Evolutionary conservation across 2,888 invertebrate species (phyloP), one percentile per base, ranked within the genome.

Genomic region (Chesias legatella): DNA sequence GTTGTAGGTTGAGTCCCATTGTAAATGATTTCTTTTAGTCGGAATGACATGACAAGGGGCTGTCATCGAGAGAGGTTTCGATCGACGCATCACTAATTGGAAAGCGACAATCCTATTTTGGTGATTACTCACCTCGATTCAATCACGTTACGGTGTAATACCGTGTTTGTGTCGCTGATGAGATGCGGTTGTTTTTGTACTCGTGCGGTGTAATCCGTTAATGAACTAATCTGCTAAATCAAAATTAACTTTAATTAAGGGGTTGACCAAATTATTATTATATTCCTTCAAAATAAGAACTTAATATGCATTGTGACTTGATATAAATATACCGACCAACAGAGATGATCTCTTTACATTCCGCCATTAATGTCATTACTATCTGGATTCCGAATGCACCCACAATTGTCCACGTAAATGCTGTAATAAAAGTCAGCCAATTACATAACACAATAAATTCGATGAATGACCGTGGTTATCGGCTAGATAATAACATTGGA

Each of bases 51-150:
- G 41, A 44, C 33, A 13, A 54, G 56, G 60, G 53, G 60, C 59
- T 60, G 67, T 71, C 67, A 65, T 48, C 52, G 59, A 52, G 56
- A 58, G 62, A 58, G 56, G 57, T 60, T 40, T 60, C 62, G 60
- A 50, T 68, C 69, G 73, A 73, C 74, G 63, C 63, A 53, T 57
- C 67, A 60, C 73, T 84, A 83, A 83, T 84, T 83, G 82, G 78
- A 81, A 79, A 79, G 68, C 79, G 80, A 77, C 80, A 83, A 84
- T 84, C 83, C 81, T 76, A 81, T 81, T 78, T 71, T 74, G 67
- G 74, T 79, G 77, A 81, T 81, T 78, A 79, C 73, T 73, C 68
- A 63, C 65, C 67, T 65, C 64, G 62, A 71, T 64, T 67, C 60
- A 57, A 58, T 54, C 51, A 50, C 58, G 54, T 60, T 60, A 64